Conservation (phyloP, 2,797 vertebrate genomes). For the Apogon hyalosoma region DNA sequence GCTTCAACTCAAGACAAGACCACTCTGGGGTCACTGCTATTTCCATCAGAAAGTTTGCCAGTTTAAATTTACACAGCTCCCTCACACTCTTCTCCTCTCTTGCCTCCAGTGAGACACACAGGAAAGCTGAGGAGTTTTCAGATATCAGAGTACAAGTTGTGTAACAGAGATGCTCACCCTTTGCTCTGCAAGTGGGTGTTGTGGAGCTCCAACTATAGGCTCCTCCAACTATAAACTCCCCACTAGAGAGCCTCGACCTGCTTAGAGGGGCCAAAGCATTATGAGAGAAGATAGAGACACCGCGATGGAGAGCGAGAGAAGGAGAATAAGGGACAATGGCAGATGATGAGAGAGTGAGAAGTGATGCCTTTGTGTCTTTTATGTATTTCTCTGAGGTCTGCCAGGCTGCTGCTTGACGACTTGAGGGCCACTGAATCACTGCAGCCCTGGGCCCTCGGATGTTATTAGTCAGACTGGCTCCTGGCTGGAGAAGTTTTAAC, state of each 20-base stretch:
- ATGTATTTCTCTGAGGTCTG: constrained; percentile 73
- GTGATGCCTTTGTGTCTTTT: constrained; percentile 71
- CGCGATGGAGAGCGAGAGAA: constrained; percentile 52
- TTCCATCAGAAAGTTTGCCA: constrained; percentile 88
- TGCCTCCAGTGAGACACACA: constrained; percentile 81
- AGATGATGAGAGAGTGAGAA: constrained; percentile 70
- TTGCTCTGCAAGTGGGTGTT: constrained; percentile 87
- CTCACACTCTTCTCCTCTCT: constrained; percentile 72
- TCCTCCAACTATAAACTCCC: constrained; percentile 78
- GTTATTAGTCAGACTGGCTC: constrained; percentile 71
- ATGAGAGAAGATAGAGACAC: constrained; percentile 60
- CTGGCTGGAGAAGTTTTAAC: constrained; percentile 75
- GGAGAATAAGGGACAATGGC: constrained; percentile 64
- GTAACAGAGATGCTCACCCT: constrained; percentile 83
- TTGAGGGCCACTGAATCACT: constrained; percentile 78
- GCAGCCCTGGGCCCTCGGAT: constrained; percentile 65
- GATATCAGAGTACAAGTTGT: constrained; percentile 84
- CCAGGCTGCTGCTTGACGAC: constrained; percentile 64
- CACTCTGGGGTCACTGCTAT: constrained; percentile 85
- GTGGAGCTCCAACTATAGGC: constrained; percentile 81
- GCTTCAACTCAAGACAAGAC: constrained; percentile 86
- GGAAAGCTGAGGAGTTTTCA: constrained; percentile 75
- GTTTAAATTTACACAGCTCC: constrained; percentile 86
- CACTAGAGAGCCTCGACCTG: constrained; percentile 81
- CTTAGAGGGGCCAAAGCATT: constrained; percentile 84